Evolutionary conservation across 2,113 vertebrate genomes (phyloP).

Genomic region (Prionailurus bengalensis): DNA sequence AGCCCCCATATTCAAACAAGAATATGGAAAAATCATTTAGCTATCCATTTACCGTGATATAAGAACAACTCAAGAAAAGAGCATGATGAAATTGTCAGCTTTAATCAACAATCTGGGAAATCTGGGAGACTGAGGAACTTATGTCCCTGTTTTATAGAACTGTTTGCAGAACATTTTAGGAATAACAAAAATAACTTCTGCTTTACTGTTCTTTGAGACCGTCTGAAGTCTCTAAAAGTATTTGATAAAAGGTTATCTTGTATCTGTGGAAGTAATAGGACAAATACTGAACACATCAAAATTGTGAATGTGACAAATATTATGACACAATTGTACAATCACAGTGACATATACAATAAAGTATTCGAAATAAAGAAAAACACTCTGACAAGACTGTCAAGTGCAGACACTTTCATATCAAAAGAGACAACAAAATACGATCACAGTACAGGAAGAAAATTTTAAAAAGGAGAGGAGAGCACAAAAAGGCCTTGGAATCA

Average conservation of each 20-base stretch:
- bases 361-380: constrained; percentile 57
- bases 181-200: background rate
- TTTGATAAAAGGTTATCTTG: constrained; percentile 67
- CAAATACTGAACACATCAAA: constrained; percentile 46
- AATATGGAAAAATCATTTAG: background rate
- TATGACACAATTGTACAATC: constrained; percentile 63
- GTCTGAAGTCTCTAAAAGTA: constrained; percentile 33
- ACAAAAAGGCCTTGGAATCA: constrained; percentile 55
- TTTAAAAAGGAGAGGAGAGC: background rate
- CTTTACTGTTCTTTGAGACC: background rate
- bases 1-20: background rate
- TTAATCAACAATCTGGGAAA: background rate
- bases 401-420: constrained; percentile 61
- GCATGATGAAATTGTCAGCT: background rate
- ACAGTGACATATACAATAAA: constrained; percentile 64
- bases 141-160: background rate
- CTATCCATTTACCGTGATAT: background rate
- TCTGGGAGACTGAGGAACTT: background rate
- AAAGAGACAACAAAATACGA: constrained; percentile 70
- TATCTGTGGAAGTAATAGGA: constrained; percentile 32
- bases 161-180: background rate
- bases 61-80: background rate
- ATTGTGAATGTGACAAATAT: constrained; percentile 70
- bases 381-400: constrained; percentile 51
- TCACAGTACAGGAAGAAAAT: constrained; percentile 40